A percentile compares a stretch with the other conserved stretches of the same genome.
Evolutionary conservation across 2,113 vertebrate genomes (phyloP).

Genomic region (Chunga burmeisteri): DNA sequence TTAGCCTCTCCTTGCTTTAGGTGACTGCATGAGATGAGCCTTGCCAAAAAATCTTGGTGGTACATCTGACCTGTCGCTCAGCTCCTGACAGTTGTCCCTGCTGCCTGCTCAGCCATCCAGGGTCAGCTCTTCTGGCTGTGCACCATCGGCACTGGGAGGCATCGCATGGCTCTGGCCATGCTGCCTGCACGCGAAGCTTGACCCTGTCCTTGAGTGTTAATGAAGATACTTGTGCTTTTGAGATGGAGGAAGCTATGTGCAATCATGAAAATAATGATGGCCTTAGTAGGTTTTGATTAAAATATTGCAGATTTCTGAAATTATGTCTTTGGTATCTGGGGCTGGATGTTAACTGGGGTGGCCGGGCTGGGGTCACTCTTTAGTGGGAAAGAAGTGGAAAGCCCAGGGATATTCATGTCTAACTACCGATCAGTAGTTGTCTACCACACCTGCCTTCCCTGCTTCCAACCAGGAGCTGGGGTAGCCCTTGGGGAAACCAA

Average conservation of each 20-base stretch:
- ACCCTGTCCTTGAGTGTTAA: neutral
- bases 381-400: neutral
- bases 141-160: accelerated
- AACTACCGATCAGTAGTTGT: neutral
- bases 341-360: neutral
- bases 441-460: neutral
- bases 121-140: neutral
- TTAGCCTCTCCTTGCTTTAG: neutral
- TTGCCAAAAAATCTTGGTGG: neutral
- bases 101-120: neutral
- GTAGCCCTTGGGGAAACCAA: neutral
- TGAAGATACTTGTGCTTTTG: neutral
- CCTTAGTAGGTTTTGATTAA: neutral
- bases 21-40: neutral
- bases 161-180: accelerated
- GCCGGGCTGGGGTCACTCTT: neutral
- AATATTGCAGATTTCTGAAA: neutral
- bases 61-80: neutral
- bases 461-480: neutral
- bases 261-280: neutral
- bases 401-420: neutral
- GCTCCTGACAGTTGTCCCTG: neutral
- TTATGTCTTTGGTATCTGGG: neutral
- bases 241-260: neutral
- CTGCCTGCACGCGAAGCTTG: accelerated